phyloP scores from a whole-genome alignment of 2,888 invertebrate genomes.

The Hylaea fasciaria region DNA sequence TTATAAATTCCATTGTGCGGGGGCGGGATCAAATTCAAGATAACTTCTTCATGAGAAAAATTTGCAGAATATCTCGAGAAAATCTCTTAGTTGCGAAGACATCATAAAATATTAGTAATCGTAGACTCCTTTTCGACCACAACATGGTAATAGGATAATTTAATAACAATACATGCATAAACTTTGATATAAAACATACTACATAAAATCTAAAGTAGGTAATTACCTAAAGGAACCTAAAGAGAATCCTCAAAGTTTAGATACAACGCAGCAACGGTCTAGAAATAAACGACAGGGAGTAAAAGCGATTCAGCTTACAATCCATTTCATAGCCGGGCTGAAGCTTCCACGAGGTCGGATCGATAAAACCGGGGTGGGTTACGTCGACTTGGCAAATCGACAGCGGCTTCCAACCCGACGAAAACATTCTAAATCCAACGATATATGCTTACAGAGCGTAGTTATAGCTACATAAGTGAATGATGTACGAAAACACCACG shows the following conservation, averaged over 20 bases:
- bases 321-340: slow-evolving; percentile 29
- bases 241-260: no score
- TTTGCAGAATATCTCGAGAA: not conserved
- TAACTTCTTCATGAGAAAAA: slow-evolving; percentile 14
- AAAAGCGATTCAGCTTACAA: slow-evolving; percentile 18
- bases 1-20: slow-evolving; percentile 25
- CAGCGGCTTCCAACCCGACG: slow-evolving; percentile 22
- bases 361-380: slow-evolving; percentile 32
- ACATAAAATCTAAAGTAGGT: no score
- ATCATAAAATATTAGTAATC: not conserved
- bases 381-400: slow-evolving; percentile 28
- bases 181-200: no score
- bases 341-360: slow-evolving; percentile 25
- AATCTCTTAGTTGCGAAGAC: not conserved
- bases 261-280: not conserved
- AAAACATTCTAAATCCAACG: slow-evolving; percentile 25
- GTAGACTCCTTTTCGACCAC: no score
- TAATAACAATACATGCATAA: no score
- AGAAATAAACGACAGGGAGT: slow-evolving; percentile 14
- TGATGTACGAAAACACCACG: slow-evolving; percentile 7
- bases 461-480: slow-evolving; percentile 7
- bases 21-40: slow-evolving; percentile 9
- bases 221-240: no score
- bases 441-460: slow-evolving; percentile 1
- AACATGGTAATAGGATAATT: no score